Base-by-base conservation (phyloP, 2,113 vertebrate species). In the Psephotus haematonotus region DNA sequence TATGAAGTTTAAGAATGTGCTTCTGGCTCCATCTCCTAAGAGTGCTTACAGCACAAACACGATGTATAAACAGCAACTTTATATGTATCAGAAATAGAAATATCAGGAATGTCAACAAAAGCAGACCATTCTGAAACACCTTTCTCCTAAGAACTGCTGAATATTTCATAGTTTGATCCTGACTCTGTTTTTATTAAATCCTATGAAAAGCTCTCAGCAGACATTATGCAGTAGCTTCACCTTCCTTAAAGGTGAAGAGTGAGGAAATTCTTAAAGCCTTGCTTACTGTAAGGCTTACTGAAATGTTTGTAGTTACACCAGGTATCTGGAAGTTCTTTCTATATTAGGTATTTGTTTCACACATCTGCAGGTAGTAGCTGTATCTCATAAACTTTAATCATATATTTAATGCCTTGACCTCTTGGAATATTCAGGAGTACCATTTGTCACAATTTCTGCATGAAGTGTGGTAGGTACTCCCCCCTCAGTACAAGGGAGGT, bases 21-120 rank as follows among this genome's bases (percentile, higher is more conserved):
- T 57, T 68, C 50, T 92, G 78, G 10, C 49, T 65, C 62, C 17
- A 14, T 39, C 59, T 27, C 33, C 23, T 43, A 64, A 9, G 18
- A 27, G 6, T 67, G 39, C 25, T 24, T 41, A 23, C 65, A n/a
- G 22, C n/a, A 68, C 2, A 3, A 82, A n/a, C 22, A 68, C 0
- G 0, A 29, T 55, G 39, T 64, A 59, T 53, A 74, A 29, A 63
- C 23, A 75, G 16, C 17, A 88, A 82, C 37, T 55, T 83, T 24
- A 35, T 67, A 59, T 77, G 19, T 53, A 44, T 44, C 46, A 84
- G 84, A 84, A 91, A 59, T 9, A 86, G 65, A 90, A 93, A 71
- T 59, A 84, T 20, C 69, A 92, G 50, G n/a, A 84, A 87, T 52
- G 23, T 78, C 85, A 92, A 63, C 24, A 78, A 59, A 81, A 44